Evolutionary conservation across 2,113 vertebrate species (phyloP).

Genomic region (Balaeniceps rex): DNA sequence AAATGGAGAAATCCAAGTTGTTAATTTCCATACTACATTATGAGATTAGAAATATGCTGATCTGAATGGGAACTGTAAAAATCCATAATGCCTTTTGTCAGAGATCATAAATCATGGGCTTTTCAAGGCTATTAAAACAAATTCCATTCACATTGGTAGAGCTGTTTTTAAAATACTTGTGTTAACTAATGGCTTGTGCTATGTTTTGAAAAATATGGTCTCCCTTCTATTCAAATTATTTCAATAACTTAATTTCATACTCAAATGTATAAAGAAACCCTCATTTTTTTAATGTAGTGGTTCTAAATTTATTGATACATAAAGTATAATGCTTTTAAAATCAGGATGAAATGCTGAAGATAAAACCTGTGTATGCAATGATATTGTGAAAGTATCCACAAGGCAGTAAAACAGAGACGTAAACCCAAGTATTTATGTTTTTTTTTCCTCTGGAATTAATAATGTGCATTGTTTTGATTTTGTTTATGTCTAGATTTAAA

Average conservation of each 20-base stretch:
- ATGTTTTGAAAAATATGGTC: neutral
- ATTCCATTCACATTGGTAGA: neutral
- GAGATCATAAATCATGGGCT: slow-evolving; percentile 30
- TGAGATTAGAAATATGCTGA: slow-evolving; percentile 24
- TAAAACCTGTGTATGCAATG: neutral
- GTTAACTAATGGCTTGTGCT: neutral
- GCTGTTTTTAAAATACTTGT: slow-evolving; percentile 14
- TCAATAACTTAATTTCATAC: neutral
- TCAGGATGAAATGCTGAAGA: neutral
- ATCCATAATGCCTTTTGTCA: slow-evolving; percentile 36
- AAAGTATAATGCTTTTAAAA: neutral
- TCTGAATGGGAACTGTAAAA: slow-evolving; percentile 34
- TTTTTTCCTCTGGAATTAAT: neutral
- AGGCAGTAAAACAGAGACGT: neutral
- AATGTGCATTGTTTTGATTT: neutral
- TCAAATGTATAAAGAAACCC: neutral
- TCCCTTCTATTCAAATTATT: neutral
- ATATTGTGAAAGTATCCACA: neutral
- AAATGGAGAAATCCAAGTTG: neutral
- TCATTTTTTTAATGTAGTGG: neutral
- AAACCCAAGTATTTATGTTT: neutral
- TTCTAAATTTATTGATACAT: neutral
- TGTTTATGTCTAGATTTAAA: neutral
- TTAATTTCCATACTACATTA: slow-evolving; percentile 41
- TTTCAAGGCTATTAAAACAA: slow-evolving; percentile 44